Base-by-base conservation (phyloP, 2,888 invertebrate species). In the Chrysodeixis includens region DNA sequence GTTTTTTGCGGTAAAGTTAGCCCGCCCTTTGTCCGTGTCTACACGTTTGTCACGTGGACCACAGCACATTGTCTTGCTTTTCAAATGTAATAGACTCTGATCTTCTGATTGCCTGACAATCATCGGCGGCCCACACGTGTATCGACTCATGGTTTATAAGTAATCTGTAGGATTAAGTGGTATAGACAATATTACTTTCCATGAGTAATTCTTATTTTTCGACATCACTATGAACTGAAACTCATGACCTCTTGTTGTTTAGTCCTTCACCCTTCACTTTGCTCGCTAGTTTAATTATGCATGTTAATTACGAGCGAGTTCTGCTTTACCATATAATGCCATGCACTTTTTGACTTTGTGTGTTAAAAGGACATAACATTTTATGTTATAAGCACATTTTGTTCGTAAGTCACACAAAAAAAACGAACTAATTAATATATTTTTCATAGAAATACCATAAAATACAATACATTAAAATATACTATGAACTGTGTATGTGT, bases 21-120 rank as follows among this genome's bases (percentile, higher is more conserved):
- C 81, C 84, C 70, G 85, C 89, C 87, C 90, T 93, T 92, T 92
- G 92, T 93, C 88, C 80, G 74, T 32, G 75, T 30, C 60, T 60
- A 46, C 91, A 89, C 89, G 89, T 90, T 89, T 86, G 78, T 90
- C 93, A 93, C 94, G 93, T 93, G 92, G 76, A 71, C 57, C 22
- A 40, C 62, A 63, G 78, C 82, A 85, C 90, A 88, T 90, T 92
- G 90, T 92, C 79, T 89, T 83, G 78, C 81, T 84, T 86, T 88
- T 87, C 84, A 85, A 84, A 83, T 85, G 81, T 86, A 89, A 89
- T 88, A 81, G 86, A 83, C 84, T 84, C 81, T 81, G 86, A 88
- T 86, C 84, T 85, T 77, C 78, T 92, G 89, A 92, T 93, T 90
- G 82, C 88, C 81, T 86, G 88, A 84, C 89, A 90, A 92, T 92